A percentile compares a stretch with the other conserved stretches of the same genome.
Evolutionary conservation across 2,888 invertebrate species (phyloP).

Genomic region (Iselma pallidipennis): DNA sequence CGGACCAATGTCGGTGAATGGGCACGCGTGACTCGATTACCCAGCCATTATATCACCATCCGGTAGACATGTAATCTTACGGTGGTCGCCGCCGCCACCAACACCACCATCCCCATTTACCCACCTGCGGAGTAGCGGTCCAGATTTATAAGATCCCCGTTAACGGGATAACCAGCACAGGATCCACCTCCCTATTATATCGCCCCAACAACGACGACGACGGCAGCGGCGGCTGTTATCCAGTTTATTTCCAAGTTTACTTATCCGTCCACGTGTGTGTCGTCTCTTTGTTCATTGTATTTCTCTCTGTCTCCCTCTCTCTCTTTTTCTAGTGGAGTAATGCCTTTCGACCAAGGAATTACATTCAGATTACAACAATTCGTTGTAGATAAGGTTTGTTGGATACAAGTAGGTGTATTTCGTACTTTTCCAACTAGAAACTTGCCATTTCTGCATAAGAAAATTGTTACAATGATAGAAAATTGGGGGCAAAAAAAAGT

Average conservation of each 20-base stretch:
- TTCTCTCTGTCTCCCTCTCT: not conserved
- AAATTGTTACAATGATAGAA: not conserved
- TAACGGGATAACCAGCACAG: conserved; percentile 41
- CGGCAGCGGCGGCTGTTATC: not conserved
- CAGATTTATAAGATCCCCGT: conserved; percentile 45
- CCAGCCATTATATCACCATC: conserved; percentile 54
- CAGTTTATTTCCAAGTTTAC: conserved; percentile 23
- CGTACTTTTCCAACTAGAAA: too few relatives aligned
- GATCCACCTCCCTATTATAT: conserved; percentile 16
- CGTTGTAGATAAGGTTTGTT: conserved; percentile 20
- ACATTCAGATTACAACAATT: conserved; percentile 23
- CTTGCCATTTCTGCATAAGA: not conserved
- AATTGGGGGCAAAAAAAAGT: not conserved
- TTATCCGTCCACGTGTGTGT: conserved; percentile 11
- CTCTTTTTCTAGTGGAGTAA: not conserved
- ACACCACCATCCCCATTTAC: conserved; percentile 35
- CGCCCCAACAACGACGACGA: conserved; percentile 15
- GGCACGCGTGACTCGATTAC: conserved; percentile 55
- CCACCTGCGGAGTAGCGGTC: conserved; percentile 47
- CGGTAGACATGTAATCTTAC: conserved; percentile 54
- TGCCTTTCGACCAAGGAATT: conserved; percentile 18
- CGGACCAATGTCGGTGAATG: conserved; percentile 26
- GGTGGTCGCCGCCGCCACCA: conserved; percentile 40
- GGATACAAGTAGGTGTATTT: too few relatives aligned
- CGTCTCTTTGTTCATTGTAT: too few relatives aligned